phyloP scores from a whole-genome alignment of 2,797 vertebrate genomes.

The Clamator glandarius region DNA sequence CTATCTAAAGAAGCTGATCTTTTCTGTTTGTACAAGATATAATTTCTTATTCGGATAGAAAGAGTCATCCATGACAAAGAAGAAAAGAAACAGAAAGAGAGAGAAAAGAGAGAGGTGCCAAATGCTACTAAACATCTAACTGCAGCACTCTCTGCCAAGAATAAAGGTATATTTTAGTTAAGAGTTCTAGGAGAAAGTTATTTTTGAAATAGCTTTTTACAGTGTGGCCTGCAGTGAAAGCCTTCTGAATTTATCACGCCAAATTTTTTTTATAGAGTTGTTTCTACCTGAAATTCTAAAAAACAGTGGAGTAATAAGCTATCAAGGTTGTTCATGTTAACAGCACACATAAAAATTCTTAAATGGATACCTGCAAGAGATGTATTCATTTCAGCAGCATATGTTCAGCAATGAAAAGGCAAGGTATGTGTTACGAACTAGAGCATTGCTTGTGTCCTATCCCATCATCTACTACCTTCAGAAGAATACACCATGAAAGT shows the following conservation, averaged over 20 bases:
- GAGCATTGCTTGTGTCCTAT: not conserved
- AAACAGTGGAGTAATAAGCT: conserved; percentile 24
- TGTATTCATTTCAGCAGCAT: not conserved
- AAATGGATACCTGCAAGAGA: not conserved
- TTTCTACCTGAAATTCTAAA: conserved; percentile 15
- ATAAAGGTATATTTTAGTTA: conserved; percentile 26
- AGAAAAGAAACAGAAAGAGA: not conserved
- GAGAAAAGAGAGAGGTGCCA: not conserved
- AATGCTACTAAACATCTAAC: not conserved
- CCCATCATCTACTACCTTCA: not conserved
- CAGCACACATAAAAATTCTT: conserved; percentile 4
- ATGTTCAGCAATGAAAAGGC: not conserved
- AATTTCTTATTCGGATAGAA: not conserved
- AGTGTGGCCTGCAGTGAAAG: not conserved
- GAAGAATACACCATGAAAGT: not conserved
- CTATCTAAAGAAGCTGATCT: not conserved
- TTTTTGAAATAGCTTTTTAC: conserved; percentile 21
- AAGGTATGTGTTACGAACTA: not conserved
- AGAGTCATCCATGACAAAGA: not conserved
- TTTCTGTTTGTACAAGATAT: not conserved
- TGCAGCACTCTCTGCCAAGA: not conserved
- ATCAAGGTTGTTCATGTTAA: not conserved
- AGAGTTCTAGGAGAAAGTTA: not conserved
- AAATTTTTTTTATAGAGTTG: not conserved
- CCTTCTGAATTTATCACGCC: not conserved